Evolutionary conservation across 2,888 invertebrate genomes (phyloP), one percentile per base, ranked within the genome.

Genomic region (Zhengitettix transpicula): DNA sequence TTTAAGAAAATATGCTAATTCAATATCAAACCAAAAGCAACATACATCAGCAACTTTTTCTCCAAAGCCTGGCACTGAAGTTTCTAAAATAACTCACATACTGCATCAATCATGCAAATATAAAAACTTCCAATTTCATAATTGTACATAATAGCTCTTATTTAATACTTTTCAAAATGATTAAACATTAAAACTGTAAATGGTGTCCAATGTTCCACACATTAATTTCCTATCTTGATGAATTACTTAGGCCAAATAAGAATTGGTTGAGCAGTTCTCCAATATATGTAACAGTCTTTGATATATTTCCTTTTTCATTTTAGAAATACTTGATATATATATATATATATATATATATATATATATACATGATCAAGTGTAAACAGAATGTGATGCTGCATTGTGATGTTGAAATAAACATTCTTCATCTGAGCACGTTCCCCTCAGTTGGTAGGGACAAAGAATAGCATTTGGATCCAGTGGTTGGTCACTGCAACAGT

Each of bases 391-490:
- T 16, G 53, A 53, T 14, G 52, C 61, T 40, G 63, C 61, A 61
- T 65, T 62, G 52, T 71, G 70, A 66, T 72, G 72, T 65, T 71
- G 63, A 65, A 66, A 73, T 64, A 67, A 69, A 66, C 73, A 73
- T 60, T 70, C 71, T 60, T 66, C 70, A 62, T 73, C 73, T 61
- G 67, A 70, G 67, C 73, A 73, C 60, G 71, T 72, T 61, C 73
- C 73, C 70, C 68, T 71, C 60, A 73, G 67, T 64, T 72, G 71
- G 63, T 67, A 73, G 7, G 73, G 73, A 62, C 73, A 73, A 56
- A 73, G 69, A 60, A 72, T 68, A 64, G 72, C 71, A 65, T 71
- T 66, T 42, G 68, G 68, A 63, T 70, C 67, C 61, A 66, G 63
- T 63, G 66, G 70, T 67, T 72, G 72, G 64, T 55, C 55, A 40